Base-by-base conservation (phyloP, 1,140 invertebrate genomes). In the Papilio glaucus region DNA sequence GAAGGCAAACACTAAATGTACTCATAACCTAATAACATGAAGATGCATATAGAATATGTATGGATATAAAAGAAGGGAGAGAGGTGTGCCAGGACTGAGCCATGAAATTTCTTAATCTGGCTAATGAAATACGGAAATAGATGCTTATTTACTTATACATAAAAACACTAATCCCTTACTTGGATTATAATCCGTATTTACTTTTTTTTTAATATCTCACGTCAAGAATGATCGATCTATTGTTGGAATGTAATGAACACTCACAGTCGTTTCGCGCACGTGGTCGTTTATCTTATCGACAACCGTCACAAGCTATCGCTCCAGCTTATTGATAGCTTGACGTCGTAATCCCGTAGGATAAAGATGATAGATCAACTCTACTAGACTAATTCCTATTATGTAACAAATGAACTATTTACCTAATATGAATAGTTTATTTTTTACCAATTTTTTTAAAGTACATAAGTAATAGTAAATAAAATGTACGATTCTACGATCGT, bases 311-410 rank as follows among this genome's bases (percentile, higher is more conserved):
- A 41, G 18, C 33, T 9, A 21, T 53, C 45, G 9, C 37, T 15
- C 18, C 9, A 21, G 15, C 29, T 65, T 65, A 65, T 65, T 18
- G 45, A 65, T 41, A 65, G 29, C 15, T 18, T 65, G 62, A 65
- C 62, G 37, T 8, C 4, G 37, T 65, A 65, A 65, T 65, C 62
- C 62, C 15, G 29, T 12, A 39, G 62, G 62, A 65, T 65, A 65
- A 65, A 37, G 12, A 65, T 65, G 62, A 65, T 65, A 65, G 29
- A 65, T 65, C 37, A 65, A 65, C 18, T 41, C 10, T 65, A 39
- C 3, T 62, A 62, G 61, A 41, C 29, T 37, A 38, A 38, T 65
- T 37, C 60, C 18, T 39, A 65, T 65, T 65, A 65, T 37, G 33
- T 7, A 63, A 63, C 33, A 39, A 41, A 13, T 3, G 10, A 13